Evolutionary conservation across 2,888 invertebrate species (phyloP).

Genomic region (Xylota sylvarum): DNA sequence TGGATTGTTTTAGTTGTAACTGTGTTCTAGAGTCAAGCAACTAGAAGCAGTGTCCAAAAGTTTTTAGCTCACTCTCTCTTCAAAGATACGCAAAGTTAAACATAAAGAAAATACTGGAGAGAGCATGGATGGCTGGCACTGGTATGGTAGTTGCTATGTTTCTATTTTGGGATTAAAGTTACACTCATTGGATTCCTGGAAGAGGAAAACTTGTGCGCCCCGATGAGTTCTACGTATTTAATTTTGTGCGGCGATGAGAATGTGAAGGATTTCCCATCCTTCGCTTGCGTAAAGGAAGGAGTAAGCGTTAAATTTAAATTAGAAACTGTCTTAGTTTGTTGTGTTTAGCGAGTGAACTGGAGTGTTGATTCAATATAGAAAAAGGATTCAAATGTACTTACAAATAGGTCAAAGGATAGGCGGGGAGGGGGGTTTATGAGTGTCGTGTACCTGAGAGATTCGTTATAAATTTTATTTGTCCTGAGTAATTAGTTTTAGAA

Average conservation of each 20-base stretch:
- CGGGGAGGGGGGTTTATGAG: too few species aligned
- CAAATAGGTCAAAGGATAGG: neutral
- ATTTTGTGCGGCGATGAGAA: conserved; percentile 30
- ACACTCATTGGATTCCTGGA: conserved; percentile 1
- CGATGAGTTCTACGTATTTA: conserved; percentile 26
- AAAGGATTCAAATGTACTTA: neutral
- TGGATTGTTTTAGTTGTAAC: conserved; percentile 16
- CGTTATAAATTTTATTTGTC: too few species aligned
- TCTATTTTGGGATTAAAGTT: conserved; percentile 24
- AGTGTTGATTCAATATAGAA: conserved; percentile 4
- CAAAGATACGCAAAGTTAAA: conserved; percentile 28
- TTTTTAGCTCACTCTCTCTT: neutral
- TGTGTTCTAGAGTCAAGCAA: neutral
- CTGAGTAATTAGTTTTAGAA: too few species aligned
- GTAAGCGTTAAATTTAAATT: conserved; percentile 21
- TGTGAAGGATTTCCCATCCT: neutral
- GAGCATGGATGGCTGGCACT: neutral
- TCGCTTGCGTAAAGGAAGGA: neutral
- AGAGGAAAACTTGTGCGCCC: conserved; percentile 12
- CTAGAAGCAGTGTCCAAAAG: neutral
- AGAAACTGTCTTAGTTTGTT: conserved; percentile 15
- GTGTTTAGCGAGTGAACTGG: neutral
- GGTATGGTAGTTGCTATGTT: neutral
- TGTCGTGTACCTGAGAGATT: too few species aligned
- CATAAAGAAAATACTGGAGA: conserved; percentile 3